Conservation (phyloP, 2,113 vertebrate species). For the Upupa epops region DNA sequence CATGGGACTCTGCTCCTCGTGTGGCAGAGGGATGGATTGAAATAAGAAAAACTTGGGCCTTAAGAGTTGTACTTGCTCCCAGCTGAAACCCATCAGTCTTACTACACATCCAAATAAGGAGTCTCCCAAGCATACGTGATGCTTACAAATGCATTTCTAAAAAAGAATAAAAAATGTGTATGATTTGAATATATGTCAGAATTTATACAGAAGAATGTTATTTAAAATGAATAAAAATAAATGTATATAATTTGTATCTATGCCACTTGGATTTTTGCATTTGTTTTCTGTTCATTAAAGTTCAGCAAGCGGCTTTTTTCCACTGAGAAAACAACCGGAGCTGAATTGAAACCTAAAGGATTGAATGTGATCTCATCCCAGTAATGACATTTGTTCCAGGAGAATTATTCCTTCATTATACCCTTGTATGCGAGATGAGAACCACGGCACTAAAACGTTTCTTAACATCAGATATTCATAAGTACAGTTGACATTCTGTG, state of each 20-base stretch:
- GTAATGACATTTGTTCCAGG: conserved; percentile 17
- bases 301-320: not conserved
- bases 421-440: not conserved
- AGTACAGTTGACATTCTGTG: not conserved
- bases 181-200: conserved; percentile 83
- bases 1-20: conserved; percentile 37
- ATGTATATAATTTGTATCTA: conserved; percentile 85
- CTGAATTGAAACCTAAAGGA: not conserved
- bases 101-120: conserved; percentile 42
- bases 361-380: not conserved
- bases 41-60: conserved; percentile 66
- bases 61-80: conserved; percentile 64
- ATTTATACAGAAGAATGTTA: conserved; percentile 84
- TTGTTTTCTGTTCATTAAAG: conserved; percentile 34
- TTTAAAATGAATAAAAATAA: conserved; percentile 84
- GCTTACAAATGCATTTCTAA: conserved; percentile 78
- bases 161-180: conserved; percentile 66
- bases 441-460: not conserved
- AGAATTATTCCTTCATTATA: conserved; percentile 31
- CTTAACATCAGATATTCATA: conserved; percentile 1
- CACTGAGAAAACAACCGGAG: not conserved
- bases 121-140: conserved; percentile 57
- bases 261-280: conserved; percentile 63
- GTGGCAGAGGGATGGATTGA: conserved; percentile 50
- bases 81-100: conserved; percentile 62